These are phyloP conservation scores for Tringa solitaria DNA, from an alignment of 2,113 vertebrate genomes.

Conservation along the genomic window DNA sequence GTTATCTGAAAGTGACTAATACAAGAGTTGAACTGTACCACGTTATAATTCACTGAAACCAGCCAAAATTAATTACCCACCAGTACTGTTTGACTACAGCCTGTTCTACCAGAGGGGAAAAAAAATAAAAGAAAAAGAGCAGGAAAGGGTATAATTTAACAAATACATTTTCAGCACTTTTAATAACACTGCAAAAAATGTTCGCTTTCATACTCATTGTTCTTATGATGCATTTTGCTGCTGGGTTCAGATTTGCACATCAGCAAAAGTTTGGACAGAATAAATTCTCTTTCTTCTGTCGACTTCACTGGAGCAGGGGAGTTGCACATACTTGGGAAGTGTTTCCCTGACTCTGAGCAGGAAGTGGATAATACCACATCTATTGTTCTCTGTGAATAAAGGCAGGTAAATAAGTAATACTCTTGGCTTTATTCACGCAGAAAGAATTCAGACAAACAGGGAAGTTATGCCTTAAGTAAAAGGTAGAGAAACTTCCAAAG, in stretches of 20 bases:
- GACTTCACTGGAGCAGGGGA: background rate
- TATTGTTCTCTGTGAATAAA: slow-evolving; percentile 12
- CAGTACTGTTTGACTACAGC: background rate
- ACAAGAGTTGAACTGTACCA: background rate
- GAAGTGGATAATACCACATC: background rate
- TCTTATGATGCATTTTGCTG: background rate
- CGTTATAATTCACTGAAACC: background rate
- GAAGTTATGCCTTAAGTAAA: background rate
- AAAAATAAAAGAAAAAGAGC: background rate
- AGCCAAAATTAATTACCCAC: background rate
- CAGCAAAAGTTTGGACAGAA: background rate
- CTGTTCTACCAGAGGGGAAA: background rate
- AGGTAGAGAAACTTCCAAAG: background rate
- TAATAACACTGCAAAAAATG: background rate
- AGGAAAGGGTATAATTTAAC: background rate
- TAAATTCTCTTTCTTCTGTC: background rate
- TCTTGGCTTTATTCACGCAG: background rate
- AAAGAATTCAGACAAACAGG: background rate
- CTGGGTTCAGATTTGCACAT: background rate
- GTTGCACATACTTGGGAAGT: background rate
- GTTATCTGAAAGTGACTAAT: slow-evolving; percentile 12
- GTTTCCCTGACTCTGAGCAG: background rate
- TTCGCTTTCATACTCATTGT: background rate
- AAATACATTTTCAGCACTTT: background rate
- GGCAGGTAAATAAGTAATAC: slow-evolving; percentile 26